These are phyloP conservation scores for Myotis vivesi DNA, from an alignment of 2,797 vertebrate species.

Conservation along the genomic window DNA sequence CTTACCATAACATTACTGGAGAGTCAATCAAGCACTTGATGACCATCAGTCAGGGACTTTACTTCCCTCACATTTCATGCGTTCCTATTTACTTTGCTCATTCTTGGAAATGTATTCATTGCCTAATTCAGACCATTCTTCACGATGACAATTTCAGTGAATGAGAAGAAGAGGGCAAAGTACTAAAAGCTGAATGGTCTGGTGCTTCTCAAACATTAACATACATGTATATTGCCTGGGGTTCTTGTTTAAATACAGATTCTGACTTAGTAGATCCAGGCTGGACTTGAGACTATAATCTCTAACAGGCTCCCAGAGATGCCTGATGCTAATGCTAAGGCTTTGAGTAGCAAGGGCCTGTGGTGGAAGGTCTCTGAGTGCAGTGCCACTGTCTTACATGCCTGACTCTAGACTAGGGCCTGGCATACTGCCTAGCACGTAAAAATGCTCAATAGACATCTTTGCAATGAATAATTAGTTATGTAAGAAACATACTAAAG, in stretches of 20 bases:
- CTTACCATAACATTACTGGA: neutral
- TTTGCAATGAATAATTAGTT: neutral
- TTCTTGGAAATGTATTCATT: neutral
- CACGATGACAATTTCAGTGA: neutral
- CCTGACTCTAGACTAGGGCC: neutral
- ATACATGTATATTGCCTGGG: neutral
- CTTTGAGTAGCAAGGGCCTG: neutral
- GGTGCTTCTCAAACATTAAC: neutral
- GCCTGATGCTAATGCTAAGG: neutral
- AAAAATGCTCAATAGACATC: neutral
- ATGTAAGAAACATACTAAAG: neutral
- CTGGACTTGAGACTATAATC: neutral
- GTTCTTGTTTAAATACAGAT: neutral
- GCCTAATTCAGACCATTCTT: neutral
- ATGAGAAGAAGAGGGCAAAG: neutral
- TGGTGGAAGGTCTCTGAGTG: fast-evolving
- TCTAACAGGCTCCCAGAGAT: neutral
- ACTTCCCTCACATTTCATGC: neutral
- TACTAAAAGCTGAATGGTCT: neutral
- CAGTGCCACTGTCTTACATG: too few relatives aligned
- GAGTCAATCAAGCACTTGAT: neutral
- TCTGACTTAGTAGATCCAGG: neutral
- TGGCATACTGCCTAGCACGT: neutral
- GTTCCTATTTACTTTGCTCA: neutral
- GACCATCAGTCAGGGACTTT: neutral